phyloP scores from a whole-genome alignment of 2,113 vertebrate species.

The Aepyceros melampus region DNA sequence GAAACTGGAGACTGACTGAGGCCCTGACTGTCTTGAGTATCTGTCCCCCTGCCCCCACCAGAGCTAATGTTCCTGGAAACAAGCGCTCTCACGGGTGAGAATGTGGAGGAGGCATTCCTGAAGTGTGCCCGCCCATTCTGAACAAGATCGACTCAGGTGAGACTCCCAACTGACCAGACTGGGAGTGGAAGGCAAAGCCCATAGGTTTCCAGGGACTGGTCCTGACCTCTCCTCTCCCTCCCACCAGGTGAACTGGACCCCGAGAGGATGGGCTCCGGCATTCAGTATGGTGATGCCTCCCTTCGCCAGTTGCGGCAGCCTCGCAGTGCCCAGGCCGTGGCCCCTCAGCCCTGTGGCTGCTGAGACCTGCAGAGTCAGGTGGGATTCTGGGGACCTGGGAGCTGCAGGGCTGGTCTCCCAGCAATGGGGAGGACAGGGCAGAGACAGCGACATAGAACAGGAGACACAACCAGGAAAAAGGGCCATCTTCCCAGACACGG shows the following conservation, averaged over 20 bases:
- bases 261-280: slow-evolving; percentile 95
- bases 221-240: background rate
- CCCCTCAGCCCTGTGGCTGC: slow-evolving; percentile 91
- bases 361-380: slow-evolving; percentile 63
- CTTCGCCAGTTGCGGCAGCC: slow-evolving; percentile 91
- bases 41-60: slow-evolving; percentile 37
- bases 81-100: slow-evolving; percentile 93
- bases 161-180: accelerated
- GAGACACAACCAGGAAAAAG: background rate
- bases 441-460: background rate
- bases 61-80: slow-evolving; percentile 95
- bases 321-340: slow-evolving; percentile 83
- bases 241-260: slow-evolving; percentile 90
- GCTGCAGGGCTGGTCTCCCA: background rate
- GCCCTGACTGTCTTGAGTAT: background rate
- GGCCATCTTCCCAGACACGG: background rate
- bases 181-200: background rate
- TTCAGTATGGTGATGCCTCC: slow-evolving; percentile 92
- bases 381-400: background rate
- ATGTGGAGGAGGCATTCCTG: slow-evolving; percentile 93
- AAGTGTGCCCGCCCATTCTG: slow-evolving; percentile 92
- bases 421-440: background rate
- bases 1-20: background rate
- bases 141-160: slow-evolving; percentile 95
- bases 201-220: background rate